Conservation (phyloP, 2,113 vertebrate species). For the Diadophis punctatus region DNA sequence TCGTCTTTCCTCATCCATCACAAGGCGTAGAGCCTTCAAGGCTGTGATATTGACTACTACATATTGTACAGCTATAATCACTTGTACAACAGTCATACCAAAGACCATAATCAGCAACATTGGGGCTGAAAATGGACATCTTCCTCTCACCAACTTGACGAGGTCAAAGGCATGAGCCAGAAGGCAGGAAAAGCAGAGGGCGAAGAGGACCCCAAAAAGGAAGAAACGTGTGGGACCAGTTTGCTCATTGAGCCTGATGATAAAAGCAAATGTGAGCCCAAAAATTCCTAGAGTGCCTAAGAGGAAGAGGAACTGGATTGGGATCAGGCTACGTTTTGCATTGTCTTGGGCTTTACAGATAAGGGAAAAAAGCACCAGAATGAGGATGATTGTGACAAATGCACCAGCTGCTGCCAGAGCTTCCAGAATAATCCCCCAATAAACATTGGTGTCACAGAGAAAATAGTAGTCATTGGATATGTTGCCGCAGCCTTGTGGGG, state of each 20-base stretch:
- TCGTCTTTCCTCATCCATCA: conserved; percentile 16
- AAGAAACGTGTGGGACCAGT: conserved; percentile 86
- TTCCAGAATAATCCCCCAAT: conserved; percentile 87
- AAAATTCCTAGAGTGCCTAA: conserved; percentile 81
- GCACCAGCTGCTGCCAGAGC: conserved; percentile 74
- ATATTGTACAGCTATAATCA: conserved; percentile 79
- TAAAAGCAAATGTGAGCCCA: conserved; percentile 85
- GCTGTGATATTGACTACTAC: conserved; percentile 63
- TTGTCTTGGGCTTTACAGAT: conserved; percentile 72
- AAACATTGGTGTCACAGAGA: conserved; percentile 72
- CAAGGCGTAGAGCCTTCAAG: conserved; percentile 58
- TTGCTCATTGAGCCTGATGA: conserved; percentile 69
- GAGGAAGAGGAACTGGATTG: conserved; percentile 78
- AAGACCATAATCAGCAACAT: conserved; percentile 67
- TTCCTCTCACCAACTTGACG: conserved; percentile 71
- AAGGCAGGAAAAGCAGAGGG: conserved; percentile 86
- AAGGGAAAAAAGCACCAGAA: conserved; percentile 72
- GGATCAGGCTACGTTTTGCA: conserved; percentile 64
- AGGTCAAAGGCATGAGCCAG: conserved; percentile 74
- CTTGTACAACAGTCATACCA: conserved; percentile 79
- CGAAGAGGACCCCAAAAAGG: conserved; percentile 84
- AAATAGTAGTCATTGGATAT: conserved; percentile 65
- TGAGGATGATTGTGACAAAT: conserved; percentile 69
- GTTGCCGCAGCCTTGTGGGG: conserved; percentile 45
- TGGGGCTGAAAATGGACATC: conserved; percentile 68